Conservation (phyloP, 1,140 invertebrate genomes). For the Drosophila nannoptera region DNA sequence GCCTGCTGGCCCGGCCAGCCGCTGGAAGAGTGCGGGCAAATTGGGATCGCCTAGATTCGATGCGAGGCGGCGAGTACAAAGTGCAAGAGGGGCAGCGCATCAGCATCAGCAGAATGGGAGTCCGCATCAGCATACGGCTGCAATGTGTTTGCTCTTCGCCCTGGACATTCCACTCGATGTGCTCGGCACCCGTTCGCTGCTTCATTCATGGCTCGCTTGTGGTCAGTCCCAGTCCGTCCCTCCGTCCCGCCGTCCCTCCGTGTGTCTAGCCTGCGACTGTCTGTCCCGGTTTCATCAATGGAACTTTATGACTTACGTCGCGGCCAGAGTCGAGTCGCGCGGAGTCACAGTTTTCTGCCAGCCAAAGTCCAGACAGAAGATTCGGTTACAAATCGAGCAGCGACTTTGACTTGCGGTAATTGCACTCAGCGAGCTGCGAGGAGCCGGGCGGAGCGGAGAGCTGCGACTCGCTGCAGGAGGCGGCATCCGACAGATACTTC, state of each 20-base stretch:
- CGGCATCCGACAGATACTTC: constrained; percentile 12
- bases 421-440: constrained; percentile 22
- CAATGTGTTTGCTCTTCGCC: constrained; percentile 44
- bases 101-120: no score
- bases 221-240: constrained; percentile 29
- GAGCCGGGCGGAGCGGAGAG: neutral
- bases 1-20: no score
- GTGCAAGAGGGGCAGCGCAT: constrained; percentile 2
- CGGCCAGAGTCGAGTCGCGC: constrained; percentile 7
- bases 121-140: constrained; percentile 51
- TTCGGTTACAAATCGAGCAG: constrained; percentile 57
- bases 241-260: neutral
- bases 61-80: constrained; percentile 52
- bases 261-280: neutral
- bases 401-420: constrained; percentile 55
- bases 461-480: constrained; percentile 47
- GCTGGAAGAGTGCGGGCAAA: constrained; percentile 31
- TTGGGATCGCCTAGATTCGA: constrained; percentile 53
- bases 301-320: constrained; percentile 37
- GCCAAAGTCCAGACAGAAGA: constrained; percentile 24
- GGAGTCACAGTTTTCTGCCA: neutral
- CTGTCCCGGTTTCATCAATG: constrained; percentile 53
- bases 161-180: constrained; percentile 6
- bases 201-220: constrained; percentile 35
- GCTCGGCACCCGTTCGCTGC: neutral